Evolutionary conservation across 2,113 vertebrate species (phyloP).

Genomic region (Hystrix cristata): DNA sequence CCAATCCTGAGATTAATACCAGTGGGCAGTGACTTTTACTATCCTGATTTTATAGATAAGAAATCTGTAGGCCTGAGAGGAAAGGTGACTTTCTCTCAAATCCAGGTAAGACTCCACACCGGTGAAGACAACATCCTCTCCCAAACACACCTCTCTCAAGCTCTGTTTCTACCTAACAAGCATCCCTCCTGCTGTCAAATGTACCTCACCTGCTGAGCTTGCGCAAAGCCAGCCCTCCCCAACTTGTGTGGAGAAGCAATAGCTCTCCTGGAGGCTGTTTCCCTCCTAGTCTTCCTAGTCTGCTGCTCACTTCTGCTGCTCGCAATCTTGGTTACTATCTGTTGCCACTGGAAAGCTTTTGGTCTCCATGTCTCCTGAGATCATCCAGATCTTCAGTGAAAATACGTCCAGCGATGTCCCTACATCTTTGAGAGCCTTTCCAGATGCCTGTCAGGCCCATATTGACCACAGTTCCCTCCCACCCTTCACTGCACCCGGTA

Average conservation of each 20-base stretch:
- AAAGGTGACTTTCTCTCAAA: neutral
- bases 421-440: neutral
- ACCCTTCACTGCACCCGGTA: neutral
- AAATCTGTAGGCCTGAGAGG: neutral
- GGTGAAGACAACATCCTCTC: neutral
- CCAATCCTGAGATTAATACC: too few relatives aligned
- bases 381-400: neutral
- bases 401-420: too few relatives aligned
- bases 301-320: neutral
- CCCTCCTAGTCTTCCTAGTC: neutral
- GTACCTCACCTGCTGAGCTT: neutral
- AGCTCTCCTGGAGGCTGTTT: neutral
- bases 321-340: neutral
- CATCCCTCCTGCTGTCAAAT: too few relatives aligned
- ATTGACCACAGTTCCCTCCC: neutral
- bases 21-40: fast-evolving
- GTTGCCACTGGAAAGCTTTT: neutral
- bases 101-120: neutral
- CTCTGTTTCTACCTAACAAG: neutral
- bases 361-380: neutral
- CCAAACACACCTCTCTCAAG: neutral
- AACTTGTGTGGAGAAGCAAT: fast-evolving
- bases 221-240: neutral
- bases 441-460: neutral
- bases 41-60: neutral